Percentiles rank a stretch among this genome's conserved stretches.
Evolutionary conservation across 2,888 invertebrate species (phyloP).

Genomic region (Lottia gigantea): DNA sequence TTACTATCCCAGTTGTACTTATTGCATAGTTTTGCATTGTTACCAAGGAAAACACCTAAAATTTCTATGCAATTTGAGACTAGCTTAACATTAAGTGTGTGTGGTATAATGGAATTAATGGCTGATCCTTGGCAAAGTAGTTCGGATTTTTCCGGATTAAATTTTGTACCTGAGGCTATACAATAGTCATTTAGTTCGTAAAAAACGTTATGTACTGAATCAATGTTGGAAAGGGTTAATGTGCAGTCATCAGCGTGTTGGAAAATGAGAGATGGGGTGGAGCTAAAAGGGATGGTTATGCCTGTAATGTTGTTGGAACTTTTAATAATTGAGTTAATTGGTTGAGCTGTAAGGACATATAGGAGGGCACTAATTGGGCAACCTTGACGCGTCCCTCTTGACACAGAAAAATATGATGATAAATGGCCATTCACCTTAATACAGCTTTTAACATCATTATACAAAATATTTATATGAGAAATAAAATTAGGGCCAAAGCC

Average conservation of each 20-base stretch:
- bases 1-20: not conserved
- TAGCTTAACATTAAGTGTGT: not conserved
- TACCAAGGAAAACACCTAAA: not conserved
- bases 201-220: not conserved
- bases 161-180: not conserved
- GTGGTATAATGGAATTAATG: not conserved
- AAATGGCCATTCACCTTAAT: slow-evolving; percentile 31
- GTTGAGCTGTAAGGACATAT: not conserved
- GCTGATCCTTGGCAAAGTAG: not conserved
- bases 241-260: not conserved
- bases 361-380: not conserved
- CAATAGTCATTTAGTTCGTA: not conserved
- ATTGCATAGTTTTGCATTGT: not conserved
- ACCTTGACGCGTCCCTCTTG: not conserved
- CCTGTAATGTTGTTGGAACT: not conserved
- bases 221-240: not conserved
- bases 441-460: slow-evolving; percentile 25
- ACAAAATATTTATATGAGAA: slow-evolving; percentile 10
- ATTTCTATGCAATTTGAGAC: not conserved
- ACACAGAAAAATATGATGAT: not conserved
- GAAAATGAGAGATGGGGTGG: not conserved
- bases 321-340: not conserved
- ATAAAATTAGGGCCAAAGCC: slow-evolving; percentile 12
- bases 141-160: not conserved
- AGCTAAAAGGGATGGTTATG: not conserved